A percentile compares a stretch with the other conserved stretches of the same genome.
phyloP scores from a whole-genome alignment of 30 jellyfish, hydroid and myxozoan genomes.

The Turritopsis dohrnii region DNA sequence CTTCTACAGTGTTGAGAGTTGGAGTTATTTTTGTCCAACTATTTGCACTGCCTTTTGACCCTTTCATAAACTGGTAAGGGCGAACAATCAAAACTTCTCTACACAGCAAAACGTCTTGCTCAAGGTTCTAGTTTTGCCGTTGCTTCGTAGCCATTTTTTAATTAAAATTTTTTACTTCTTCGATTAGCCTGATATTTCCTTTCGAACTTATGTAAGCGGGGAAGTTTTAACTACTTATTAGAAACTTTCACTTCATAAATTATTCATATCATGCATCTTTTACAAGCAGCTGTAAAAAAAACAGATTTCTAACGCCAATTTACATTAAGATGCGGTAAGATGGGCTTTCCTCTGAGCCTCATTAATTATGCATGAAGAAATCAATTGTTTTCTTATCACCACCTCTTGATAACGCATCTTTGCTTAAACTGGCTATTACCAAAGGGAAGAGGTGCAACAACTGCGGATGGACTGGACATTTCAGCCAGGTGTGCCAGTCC shows the following conservation, averaged over 20 bases:
- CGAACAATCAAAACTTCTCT: background rate
- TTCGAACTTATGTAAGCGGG: background rate
- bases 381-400: conserved; percentile 11
- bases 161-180: too few relatives aligned
- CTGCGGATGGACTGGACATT: conserved; percentile 37
- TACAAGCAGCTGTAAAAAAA: too few relatives aligned
- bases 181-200: background rate
- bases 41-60: too few relatives aligned
- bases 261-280: too few relatives aligned
- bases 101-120: background rate
- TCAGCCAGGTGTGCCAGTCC: too few relatives aligned
- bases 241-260: background rate
- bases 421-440: background rate
- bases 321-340: too few relatives aligned
- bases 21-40: too few relatives aligned
- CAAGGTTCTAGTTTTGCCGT: conserved; percentile 2
- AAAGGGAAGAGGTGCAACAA: conserved; percentile 41
- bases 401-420: background rate
- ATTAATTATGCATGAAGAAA: too few relatives aligned
- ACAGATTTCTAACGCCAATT: too few relatives aligned
- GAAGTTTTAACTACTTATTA: background rate
- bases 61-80: too few relatives aligned
- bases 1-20: too few relatives aligned
- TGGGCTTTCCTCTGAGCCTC: too few relatives aligned
- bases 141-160: background rate